These are phyloP conservation scores for Villa cingulata DNA, from an alignment of 2,888 invertebrate genomes.

Conservation along the genomic window DNA sequence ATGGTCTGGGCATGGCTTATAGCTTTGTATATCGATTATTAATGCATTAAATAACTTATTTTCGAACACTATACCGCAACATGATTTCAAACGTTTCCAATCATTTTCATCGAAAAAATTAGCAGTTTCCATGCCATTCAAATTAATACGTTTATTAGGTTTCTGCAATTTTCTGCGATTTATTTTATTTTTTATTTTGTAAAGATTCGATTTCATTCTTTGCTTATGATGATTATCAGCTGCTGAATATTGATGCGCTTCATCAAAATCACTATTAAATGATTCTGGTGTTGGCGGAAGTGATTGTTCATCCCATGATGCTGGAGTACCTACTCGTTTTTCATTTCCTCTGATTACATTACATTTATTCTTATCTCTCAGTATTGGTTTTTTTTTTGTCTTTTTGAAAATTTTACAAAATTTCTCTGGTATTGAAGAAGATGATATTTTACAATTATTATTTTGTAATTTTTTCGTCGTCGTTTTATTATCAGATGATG, in stretches of 20 bases:
- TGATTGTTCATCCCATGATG: conserved; percentile 15
- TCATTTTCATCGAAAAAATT: conserved; percentile 28
- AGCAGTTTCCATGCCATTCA: conserved; percentile 18
- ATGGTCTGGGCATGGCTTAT: conserved; percentile 29
- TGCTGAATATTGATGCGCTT: conserved; percentile 9
- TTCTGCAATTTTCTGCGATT: conserved; percentile 25
- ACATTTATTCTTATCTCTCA: conserved; percentile 19
- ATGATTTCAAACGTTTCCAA: conserved; percentile 26
- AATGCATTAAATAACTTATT: conserved; percentile 21
- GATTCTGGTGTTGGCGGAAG: conserved; percentile 21
- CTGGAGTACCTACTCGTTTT: conserved; percentile 3
- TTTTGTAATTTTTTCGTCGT: conserved; percentile 5
- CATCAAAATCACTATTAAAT: conserved; percentile 24
- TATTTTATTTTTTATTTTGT: conserved; percentile 14
- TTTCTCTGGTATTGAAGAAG: conserved; percentile 27
- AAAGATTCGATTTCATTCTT: conserved; percentile 7
- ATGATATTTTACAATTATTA: conserved; percentile 1
- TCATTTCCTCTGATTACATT: conserved; percentile 13
- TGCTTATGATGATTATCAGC: neutral
- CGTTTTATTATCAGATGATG: neutral
- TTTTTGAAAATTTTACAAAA: conserved; percentile 36
- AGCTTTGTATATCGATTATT: conserved; percentile 27
- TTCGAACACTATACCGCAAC: conserved; percentile 29
- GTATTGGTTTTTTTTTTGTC: conserved; percentile 23
- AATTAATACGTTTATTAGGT: conserved; percentile 25